Base-by-base conservation (phyloP, 2,113 vertebrate genomes). In the Anoplopoma fimbria region DNA sequence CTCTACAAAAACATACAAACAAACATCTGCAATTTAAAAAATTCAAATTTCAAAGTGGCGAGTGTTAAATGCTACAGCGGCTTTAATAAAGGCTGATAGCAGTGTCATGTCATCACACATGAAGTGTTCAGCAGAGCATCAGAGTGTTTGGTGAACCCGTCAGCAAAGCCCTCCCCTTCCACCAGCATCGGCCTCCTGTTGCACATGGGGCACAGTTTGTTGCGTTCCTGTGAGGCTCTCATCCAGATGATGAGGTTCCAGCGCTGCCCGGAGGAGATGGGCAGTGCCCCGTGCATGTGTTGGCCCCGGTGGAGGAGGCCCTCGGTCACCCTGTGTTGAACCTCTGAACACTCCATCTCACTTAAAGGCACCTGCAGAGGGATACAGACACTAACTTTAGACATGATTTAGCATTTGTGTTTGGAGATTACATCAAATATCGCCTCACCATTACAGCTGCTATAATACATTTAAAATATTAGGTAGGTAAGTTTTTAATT, bases 231-330 rank as follows among this genome's bases (percentile, higher is more conserved):
- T 0, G 98, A 99, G 0, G 97, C 93, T 13, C 97, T 92, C 95
- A 99, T 97, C 98, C 98, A 99, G 45, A 99, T 0, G 3, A 99
- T 95, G 47, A 99, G 97, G 90, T 99, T 99, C 97, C 97, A 99
- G 67, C 98, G 97, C 75, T 97, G 94, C 0, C 98, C 98, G 0
- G 95, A 95, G 49, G 93, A 91, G 76, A 99, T 95, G 80, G 97
- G 96, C 80, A 97, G 93, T 0, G 97, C 97, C 0, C 98, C 98
- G 0, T 99, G 98, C 90, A 97, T 95, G 81, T 99, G 98, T 63
- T 97, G 97, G 0, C 98, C 98, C 0, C 96, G 94, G 84, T 99
- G 98, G 13, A 99, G 93, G 87, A 99, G 72, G 9, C 97, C 98
- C 34, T 94, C 93, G 0, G 93, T 85, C 1, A 92, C 81, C n/a